Conservation (phyloP, 2,113 vertebrate species). For the Spea multiplicata region DNA sequence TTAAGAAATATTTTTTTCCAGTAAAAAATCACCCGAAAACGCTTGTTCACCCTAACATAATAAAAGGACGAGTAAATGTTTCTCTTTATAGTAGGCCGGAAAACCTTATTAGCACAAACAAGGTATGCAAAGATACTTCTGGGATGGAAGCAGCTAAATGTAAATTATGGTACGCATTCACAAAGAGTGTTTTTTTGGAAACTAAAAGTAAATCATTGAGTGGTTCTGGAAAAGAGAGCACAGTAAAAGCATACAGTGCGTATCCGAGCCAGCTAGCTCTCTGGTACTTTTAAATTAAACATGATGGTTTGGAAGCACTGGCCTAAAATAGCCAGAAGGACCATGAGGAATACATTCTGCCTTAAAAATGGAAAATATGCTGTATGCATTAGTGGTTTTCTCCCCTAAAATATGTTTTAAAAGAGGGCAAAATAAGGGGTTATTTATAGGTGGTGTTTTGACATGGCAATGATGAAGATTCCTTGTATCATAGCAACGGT, state of each 20-base stretch:
- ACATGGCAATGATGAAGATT: not conserved
- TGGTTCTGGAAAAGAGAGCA: constrained; percentile 9
- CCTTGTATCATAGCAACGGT: constrained; percentile 13
- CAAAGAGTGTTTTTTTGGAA: not conserved
- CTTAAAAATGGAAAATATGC: constrained; percentile 35
- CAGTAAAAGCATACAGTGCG: not conserved
- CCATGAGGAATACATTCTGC: constrained; percentile 10
- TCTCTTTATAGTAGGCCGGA: not conserved
- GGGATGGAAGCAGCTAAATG: not conserved
- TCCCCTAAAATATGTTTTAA: constrained; percentile 26
- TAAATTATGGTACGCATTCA: not conserved
- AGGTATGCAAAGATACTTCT: not conserved
- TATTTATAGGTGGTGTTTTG: constrained; percentile 3
- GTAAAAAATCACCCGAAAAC: too few species aligned
- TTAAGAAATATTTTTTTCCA: too few species aligned
- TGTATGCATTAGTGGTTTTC: not conserved
- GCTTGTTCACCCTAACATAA: not conserved
- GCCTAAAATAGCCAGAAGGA: constrained; percentile 31
- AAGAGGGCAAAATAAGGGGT: not conserved
- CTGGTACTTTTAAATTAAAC: constrained; percentile 24
- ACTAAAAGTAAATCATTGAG: not conserved
- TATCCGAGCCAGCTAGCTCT: constrained; percentile 4
- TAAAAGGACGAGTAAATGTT: not conserved
- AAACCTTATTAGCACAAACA: not conserved
- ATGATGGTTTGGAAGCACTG: constrained; percentile 11